These are phyloP conservation scores for Elysia chlorotica DNA, from an alignment of 1,140 invertebrate species.

Conservation along the genomic window DNA sequence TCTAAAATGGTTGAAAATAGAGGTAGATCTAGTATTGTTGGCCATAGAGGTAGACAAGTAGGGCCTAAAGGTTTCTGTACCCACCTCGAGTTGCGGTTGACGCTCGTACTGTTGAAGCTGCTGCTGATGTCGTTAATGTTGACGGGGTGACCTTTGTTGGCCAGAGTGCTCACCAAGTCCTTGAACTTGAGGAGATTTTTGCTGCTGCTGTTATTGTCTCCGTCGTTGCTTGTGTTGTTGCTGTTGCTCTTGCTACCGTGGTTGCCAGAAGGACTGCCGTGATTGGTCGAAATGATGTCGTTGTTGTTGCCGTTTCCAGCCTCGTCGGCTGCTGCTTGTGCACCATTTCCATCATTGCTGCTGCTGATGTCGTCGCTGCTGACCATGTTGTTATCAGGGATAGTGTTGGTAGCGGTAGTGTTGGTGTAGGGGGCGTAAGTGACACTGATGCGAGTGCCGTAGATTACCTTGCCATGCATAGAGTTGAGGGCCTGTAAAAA, in stretches of 20 bases:
- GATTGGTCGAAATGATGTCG: background rate
- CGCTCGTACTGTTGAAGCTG: background rate
- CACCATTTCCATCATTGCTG: background rate
- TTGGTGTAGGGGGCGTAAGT: slow-evolving; percentile 6
- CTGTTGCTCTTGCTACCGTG: background rate
- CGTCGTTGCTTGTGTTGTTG: slow-evolving; percentile 11
- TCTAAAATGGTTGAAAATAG: too few species aligned
- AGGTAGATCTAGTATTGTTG: too few species aligned
- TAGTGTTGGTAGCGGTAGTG: slow-evolving; percentile 5
- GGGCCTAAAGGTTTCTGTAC: too few species aligned
- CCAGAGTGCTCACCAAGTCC: slow-evolving; percentile 12
- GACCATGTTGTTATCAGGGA: background rate
- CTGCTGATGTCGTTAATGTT: slow-evolving; percentile 24
- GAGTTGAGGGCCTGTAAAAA: slow-evolving; percentile 13
- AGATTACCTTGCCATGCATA: slow-evolving; percentile 20
- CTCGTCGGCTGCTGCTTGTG: background rate
- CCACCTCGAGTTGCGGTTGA: slow-evolving; percentile 19
- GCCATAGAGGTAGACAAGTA: too few species aligned
- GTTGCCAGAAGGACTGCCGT: background rate
- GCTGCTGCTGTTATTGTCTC: slow-evolving; percentile 14
- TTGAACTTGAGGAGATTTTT: slow-evolving; percentile 18
- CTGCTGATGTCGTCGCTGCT: background rate
- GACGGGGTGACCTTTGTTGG: slow-evolving; percentile 18
- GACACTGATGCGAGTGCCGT: slow-evolving; percentile 19
- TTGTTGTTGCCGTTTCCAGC: background rate